Base-by-base conservation (phyloP, 2,888 invertebrate genomes). In the Acronicta alni region DNA sequence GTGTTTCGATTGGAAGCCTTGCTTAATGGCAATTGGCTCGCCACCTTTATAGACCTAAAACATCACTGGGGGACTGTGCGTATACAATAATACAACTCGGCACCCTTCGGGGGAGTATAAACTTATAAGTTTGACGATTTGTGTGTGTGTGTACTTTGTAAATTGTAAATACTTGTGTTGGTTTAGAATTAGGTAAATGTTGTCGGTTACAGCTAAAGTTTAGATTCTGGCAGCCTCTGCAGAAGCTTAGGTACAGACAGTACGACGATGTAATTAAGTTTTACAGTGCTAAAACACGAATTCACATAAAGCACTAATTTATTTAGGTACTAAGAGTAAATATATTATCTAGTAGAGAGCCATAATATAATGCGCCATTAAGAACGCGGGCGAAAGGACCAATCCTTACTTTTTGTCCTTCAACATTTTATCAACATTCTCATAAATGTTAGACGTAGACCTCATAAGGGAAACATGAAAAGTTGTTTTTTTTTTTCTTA, bases 391-490 rank as follows among this genome's bases (percentile, higher is more conserved):
- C 35, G 7, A n/a, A n/a, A 30, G 30, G 30, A 12, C 30, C 30
- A 30, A 26, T 12, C 30, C 30, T 35, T 2, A n/a, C n/a, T n/a
- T 35, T 5, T 35, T n/a, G n/a, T n/a, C 7, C 12, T 35, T n/a
- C 35, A 35, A 35, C n/a, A n/a, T n/a, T 32, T 14, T 32, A 32
- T n/a, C 8, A 39, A 16, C 3, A 15, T 14, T 26, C 9, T 20
- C 1, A 17, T 32, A 14, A 45, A 32, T 8, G 15, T 20, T 10
- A 10, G 41, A 10, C 2, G 10, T 7, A 30, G 17, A 14, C 23
- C 12, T 20, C 14, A 35, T 23, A 57, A 64, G 17, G 30, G 20
- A 44, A n/a, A 47, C 20, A 54, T 38, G 41, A 42, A 23, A 53
- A 37, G 17, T n/a, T 17, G 5, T 37, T 10, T 3, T 23, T 0